Evolutionary conservation across 2,113 vertebrate genomes (phyloP).

Genomic region (Nothocercus nigrocapillus): DNA sequence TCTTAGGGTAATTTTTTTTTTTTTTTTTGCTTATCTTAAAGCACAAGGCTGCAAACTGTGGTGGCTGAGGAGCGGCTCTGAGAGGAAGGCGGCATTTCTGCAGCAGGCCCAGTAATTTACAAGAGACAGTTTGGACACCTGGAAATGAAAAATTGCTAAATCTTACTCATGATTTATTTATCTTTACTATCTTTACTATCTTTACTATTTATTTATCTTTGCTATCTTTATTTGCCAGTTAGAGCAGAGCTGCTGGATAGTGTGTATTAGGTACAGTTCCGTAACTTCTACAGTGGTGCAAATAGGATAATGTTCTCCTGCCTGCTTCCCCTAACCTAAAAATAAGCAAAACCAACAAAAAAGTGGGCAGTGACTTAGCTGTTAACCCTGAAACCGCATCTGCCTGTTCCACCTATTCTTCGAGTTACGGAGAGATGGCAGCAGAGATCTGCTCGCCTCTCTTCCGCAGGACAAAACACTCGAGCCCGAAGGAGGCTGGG

Average conservation of each 20-base stretch:
- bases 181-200: too few relatives aligned
- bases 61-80: background rate
- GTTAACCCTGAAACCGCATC: background rate
- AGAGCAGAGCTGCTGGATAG: background rate
- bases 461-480: background rate
- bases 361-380: background rate
- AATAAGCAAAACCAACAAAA: background rate
- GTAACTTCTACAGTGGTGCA: background rate
- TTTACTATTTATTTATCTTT: too few relatives aligned
- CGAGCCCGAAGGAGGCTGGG: background rate
- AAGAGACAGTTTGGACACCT: fast-evolving
- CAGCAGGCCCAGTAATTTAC: background rate
- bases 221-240: background rate
- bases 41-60: background rate
- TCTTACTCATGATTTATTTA: too few relatives aligned
- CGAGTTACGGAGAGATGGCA: conserved; percentile 3
- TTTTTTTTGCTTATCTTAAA: background rate
- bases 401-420: background rate
- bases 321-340: fast-evolving
- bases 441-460: background rate
- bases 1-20: background rate
- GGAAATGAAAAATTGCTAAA: fast-evolving
- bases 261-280: background rate
- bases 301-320: background rate
- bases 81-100: background rate